A percentile compares a stretch with the other conserved stretches of the same genome.
Evolutionary conservation across 2,888 invertebrate genomes (phyloP).

Genomic region (Trachelus tabidus): DNA sequence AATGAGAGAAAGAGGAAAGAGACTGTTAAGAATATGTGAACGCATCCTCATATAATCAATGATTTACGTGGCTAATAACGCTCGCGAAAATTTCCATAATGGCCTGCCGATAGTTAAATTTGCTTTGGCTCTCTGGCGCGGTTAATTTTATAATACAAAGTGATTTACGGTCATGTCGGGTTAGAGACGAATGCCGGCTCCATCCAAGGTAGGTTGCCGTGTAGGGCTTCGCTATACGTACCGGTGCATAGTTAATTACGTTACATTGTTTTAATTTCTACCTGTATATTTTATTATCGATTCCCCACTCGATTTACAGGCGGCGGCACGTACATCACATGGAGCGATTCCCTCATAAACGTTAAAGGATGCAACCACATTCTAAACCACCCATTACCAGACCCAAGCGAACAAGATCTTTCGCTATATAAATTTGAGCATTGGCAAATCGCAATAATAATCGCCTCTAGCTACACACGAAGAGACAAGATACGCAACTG

Average conservation of each 20-base stretch:
- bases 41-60: conserved; percentile 6
- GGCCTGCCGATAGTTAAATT: conserved; percentile 16
- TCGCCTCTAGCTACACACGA: not conserved
- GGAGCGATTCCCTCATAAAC: not conserved
- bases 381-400: not conserved
- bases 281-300: conserved; percentile 39
- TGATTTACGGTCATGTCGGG: conserved; percentile 51
- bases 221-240: conserved; percentile 13
- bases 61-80: conserved; percentile 26
- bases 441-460: not conserved
- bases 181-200: not conserved
- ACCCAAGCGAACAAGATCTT: not conserved
- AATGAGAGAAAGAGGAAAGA: not conserved
- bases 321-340: not conserved
- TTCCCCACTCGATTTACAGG: not conserved
- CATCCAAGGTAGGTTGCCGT: not conserved
- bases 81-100: conserved; percentile 23
- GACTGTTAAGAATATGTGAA: not conserved
- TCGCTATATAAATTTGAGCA: not conserved
- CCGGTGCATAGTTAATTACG: conserved; percentile 48
- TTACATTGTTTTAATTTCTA: conserved; percentile 48
- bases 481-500: not conserved
- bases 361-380: not conserved
- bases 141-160: conserved; percentile 46
- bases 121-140: conserved; percentile 34